Conservation (phyloP, 2,888 invertebrate species). For the Ormyrus rosae region DNA sequence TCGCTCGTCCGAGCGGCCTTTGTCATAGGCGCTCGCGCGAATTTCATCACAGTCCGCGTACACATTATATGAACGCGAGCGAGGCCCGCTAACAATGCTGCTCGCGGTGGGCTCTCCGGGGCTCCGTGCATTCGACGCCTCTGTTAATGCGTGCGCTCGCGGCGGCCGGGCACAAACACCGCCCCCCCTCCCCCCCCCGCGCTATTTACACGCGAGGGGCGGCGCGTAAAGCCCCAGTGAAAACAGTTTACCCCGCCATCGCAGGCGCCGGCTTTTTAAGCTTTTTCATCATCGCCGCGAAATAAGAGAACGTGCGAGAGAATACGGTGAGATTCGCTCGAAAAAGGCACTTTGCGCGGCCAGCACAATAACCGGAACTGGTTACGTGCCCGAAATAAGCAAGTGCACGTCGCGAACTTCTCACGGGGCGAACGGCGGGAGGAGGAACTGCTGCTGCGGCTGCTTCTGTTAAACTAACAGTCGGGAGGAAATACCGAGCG, state of each 20-base stretch:
- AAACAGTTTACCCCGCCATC: constrained; percentile 8
- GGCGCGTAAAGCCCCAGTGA: background rate
- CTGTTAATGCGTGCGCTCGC: constrained; percentile 19
- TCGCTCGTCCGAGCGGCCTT: constrained; percentile 33
- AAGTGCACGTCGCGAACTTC: constrained; percentile 46
- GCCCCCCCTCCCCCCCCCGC: no score
- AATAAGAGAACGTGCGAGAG: constrained; percentile 61
- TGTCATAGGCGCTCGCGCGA: constrained; percentile 51
- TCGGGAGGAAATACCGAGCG: background rate
- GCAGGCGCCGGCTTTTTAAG: constrained; percentile 60
- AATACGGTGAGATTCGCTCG: constrained; percentile 55
- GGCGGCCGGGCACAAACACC: background rate
- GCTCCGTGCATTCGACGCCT: constrained; percentile 20
- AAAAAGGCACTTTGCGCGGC: constrained; percentile 72
- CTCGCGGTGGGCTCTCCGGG: background rate
- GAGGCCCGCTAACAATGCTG: constrained; percentile 35
- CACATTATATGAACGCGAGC: constrained; percentile 25
- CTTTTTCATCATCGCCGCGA: constrained; percentile 67
- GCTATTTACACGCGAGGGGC: constrained; percentile 4
- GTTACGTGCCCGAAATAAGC: constrained; percentile 74
- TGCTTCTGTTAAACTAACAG: constrained; percentile 5
- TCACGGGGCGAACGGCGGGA: constrained; percentile 22
- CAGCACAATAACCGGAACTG: constrained; percentile 73
- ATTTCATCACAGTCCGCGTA: constrained; percentile 62
- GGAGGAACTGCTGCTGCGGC: constrained; percentile 16